Evolutionary conservation across 2,797 vertebrate genomes (phyloP).

Genomic region (Australoheros facetus): DNA sequence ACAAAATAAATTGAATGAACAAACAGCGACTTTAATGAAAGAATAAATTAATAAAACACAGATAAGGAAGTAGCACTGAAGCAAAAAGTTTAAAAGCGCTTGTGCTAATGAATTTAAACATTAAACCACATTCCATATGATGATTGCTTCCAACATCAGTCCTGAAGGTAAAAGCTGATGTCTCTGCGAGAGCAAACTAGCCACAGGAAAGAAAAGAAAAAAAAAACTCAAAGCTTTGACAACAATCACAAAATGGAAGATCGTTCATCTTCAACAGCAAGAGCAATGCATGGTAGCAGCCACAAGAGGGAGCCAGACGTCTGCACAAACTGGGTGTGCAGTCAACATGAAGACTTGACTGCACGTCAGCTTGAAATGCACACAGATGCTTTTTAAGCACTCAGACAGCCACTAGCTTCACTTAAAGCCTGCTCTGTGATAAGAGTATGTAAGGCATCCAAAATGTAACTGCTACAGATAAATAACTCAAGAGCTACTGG

Average conservation of each 20-base stretch:
- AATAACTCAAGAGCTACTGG: neutral
- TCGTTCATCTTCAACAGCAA: neutral
- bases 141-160: neutral
- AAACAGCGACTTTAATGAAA: conserved; percentile 30
- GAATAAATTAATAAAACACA: neutral
- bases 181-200: neutral
- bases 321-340: neutral
- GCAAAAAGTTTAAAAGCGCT: neutral
- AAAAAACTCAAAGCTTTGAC: neutral
- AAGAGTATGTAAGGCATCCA: neutral
- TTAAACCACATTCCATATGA: neutral
- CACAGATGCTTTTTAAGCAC: neutral
- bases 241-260: conserved; percentile 68
- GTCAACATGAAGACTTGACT: neutral
- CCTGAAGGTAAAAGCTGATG: neutral
- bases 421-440: neutral
- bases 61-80: neutral
- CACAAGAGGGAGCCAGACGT: conserved; percentile 68
- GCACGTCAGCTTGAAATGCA: neutral
- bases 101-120: conserved; percentile 8
- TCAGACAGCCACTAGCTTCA: neutral
- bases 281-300: conserved; percentile 5
- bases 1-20: conserved; percentile 70
- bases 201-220: neutral
- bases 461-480: neutral